Evolutionary conservation across 2,888 invertebrate species (phyloP).

Genomic region (Tyria jacobaeae): DNA sequence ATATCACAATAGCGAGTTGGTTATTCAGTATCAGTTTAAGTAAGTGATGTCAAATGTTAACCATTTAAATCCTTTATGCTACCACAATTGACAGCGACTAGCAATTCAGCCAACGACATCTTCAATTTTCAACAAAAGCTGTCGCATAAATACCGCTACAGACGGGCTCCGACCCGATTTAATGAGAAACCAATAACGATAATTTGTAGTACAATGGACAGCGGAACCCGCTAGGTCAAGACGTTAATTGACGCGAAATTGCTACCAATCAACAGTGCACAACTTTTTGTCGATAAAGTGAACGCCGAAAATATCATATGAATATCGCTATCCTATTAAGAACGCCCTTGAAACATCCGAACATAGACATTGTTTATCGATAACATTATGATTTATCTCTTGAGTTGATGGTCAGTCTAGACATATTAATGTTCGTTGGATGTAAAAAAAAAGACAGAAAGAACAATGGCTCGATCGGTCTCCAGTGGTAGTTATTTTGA

Average conservation of each 20-base stretch:
- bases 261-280: slow-evolving; percentile 76
- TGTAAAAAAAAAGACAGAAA: slow-evolving; percentile 36
- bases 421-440: slow-evolving; percentile 36
- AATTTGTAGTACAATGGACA: slow-evolving; percentile 72
- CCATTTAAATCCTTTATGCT: slow-evolving; percentile 31
- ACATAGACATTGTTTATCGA: slow-evolving; percentile 20
- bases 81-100: slow-evolving; percentile 39
- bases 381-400: slow-evolving; percentile 30
- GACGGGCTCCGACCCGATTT: slow-evolving; percentile 41
- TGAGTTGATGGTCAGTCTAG: slow-evolving; percentile 37
- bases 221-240: slow-evolving; percentile 58
- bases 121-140: slow-evolving; percentile 45
- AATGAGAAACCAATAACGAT: slow-evolving; percentile 83
- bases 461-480: slow-evolving; percentile 53
- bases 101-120: slow-evolving; percentile 29
- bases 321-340: slow-evolving; percentile 42
- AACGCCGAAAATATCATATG: slow-evolving; percentile 43
- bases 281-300: slow-evolving; percentile 63
- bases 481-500: slow-evolving; percentile 51
- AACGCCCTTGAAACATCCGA: slow-evolving; percentile 38
- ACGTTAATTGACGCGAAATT: slow-evolving; percentile 82
- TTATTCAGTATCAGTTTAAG: slow-evolving; percentile 2
- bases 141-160: slow-evolving; percentile 38
- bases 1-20: not conserved
- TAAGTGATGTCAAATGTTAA: slow-evolving; percentile 27